Evolutionary conservation across 2,113 vertebrate species (phyloP).

Genomic region (Leuciscus idus): DNA sequence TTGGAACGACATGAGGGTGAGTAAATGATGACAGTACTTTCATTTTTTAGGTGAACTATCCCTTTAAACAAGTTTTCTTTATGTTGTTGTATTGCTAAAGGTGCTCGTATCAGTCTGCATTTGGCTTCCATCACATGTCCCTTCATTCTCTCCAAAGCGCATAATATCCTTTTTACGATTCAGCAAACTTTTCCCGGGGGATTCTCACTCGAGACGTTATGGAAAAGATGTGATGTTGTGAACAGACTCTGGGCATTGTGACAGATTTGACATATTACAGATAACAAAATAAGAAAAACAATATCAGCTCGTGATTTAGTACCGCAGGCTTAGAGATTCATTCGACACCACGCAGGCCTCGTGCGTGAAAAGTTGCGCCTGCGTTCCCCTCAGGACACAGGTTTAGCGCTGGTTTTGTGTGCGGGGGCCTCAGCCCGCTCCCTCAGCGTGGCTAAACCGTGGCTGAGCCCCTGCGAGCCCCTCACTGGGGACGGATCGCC

Average conservation of each 20-base stretch:
- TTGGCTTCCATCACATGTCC: conserved; percentile 32
- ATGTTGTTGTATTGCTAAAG: conserved; percentile 24
- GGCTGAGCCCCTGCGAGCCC: conserved; percentile 71
- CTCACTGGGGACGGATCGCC: conserved; percentile 67
- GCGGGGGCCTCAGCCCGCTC: conserved; percentile 53
- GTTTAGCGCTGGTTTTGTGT: conserved; percentile 70
- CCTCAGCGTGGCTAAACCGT: conserved; percentile 71
- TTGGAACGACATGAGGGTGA: neutral
- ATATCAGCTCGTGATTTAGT: conserved; percentile 24
- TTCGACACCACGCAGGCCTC: conserved; percentile 5
- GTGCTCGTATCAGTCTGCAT: conserved; percentile 24
- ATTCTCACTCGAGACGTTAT: conserved; percentile 43
- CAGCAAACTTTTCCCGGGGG: conserved; percentile 41
- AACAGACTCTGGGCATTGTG: conserved; percentile 45
- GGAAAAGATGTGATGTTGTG: conserved; percentile 44
- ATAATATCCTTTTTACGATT: conserved; percentile 43
- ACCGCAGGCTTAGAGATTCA: neutral
- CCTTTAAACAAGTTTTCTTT: conserved; percentile 5
- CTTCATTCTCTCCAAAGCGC: conserved; percentile 28
- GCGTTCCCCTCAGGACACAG: conserved; percentile 67
- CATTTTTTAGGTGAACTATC: neutral
- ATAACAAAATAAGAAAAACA: conserved; percentile 41
- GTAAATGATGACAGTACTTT: neutral
- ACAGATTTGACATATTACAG: conserved; percentile 44
- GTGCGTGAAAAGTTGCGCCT: conserved; percentile 45